Base-by-base conservation (phyloP, 1,140 invertebrate genomes). In the Whitmania pigra region DNA sequence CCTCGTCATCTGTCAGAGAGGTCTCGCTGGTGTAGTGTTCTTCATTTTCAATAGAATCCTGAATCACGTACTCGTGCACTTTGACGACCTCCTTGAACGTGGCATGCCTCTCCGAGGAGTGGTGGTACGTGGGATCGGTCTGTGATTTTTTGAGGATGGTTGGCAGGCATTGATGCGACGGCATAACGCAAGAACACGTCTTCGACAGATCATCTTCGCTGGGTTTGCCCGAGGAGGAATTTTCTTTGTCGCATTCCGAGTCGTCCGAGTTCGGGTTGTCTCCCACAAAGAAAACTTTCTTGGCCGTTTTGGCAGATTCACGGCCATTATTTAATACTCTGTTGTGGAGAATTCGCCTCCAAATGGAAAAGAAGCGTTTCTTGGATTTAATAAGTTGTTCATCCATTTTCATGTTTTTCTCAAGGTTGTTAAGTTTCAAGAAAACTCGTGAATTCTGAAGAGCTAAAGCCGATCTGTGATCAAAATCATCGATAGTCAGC, bases 341-440 rank as follows among this genome's bases (percentile, higher is more conserved):
- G 57, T 63, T 22, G 57, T n/a, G 57, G 2, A 63, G 22, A 31
- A 63, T 63, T 22, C 57, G 11, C 18, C 57, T 63, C 22, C 22
- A 63, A 22, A 63, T 13, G 29, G 57, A 63, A 63, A 18, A 63
- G 29, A 63, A 31, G 9, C 57, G 11, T 31, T 63, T 63, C 57
- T 63, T 63, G 20, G 57, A 63, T 25, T 31, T 63, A 13, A 63
- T 22, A 31, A 63, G 57, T 63, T 63, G 57, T 22, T 31, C 29
- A 17, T 63, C 57, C 57, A 63, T 63, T 63, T 63, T 63, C 57
- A 63, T 63, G 22, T 63, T 63, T 31, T 63, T 31, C 9, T 63
- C 57, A 63, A 63, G 22, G 57, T 18, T 63, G 18, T 31, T 63
- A 63, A 25, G 22, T 31, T 63, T 63, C 29, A 63, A 63, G 3